Conservation (phyloP, 1,140 invertebrate genomes). For the Gonioctena quinquepunctata region DNA sequence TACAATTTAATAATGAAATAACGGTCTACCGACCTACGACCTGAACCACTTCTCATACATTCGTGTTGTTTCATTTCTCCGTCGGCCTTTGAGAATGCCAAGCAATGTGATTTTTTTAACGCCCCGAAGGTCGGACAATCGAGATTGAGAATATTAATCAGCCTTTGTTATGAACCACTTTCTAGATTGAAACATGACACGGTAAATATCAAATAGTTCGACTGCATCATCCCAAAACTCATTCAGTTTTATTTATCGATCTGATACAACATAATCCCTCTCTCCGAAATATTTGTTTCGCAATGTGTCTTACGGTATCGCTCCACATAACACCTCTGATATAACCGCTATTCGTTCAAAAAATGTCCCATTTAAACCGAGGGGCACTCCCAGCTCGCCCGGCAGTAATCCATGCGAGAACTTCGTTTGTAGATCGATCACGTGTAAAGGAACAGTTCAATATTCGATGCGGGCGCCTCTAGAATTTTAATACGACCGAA, state of each 20-base stretch:
- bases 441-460: neutral
- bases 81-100: neutral
- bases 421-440: neutral
- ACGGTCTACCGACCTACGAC: neutral
- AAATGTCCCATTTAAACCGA: neutral
- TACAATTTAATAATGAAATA: neutral
- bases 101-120: neutral
- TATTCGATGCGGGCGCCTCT: neutral
- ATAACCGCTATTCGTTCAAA: neutral
- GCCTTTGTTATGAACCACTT: neutral
- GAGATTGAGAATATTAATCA: neutral
- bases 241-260: neutral
- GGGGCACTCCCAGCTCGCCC: neutral
- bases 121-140: neutral
- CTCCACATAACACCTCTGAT: neutral
- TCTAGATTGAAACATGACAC: neutral
- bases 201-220: neutral
- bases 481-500: neutral
- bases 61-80: neutral
- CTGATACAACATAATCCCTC: neutral
- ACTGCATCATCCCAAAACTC: neutral
- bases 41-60: neutral
- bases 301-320: neutral
- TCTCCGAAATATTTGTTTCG: neutral
- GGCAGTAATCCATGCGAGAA: too few species aligned